These are phyloP conservation scores for Chionomys nivalis DNA, from an alignment of 2,113 vertebrate genomes.

Conservation along the genomic window DNA sequence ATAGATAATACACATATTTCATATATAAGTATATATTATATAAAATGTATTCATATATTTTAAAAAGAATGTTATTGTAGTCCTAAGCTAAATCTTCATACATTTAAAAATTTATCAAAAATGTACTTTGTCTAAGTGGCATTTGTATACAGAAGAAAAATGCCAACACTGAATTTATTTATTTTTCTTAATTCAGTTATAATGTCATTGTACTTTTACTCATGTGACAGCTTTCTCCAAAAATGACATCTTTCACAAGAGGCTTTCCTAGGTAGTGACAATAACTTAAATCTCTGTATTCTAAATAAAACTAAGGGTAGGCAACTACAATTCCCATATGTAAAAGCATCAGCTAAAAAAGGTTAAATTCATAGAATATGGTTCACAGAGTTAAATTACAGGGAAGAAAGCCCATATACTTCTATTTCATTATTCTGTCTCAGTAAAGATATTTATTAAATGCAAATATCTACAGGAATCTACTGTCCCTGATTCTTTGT, in stretches of 20 bases:
- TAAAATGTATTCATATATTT: neutral
- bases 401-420: neutral
- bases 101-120: conserved; percentile 24
- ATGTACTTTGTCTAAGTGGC: conserved; percentile 9
- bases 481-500: neutral
- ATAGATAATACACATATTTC: neutral
- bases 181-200: neutral
- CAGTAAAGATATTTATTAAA: conserved; percentile 5
- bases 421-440: neutral
- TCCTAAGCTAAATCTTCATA: conserved; percentile 46
- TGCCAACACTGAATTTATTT: neutral
- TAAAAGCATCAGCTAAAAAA: neutral
- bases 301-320: neutral
- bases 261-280: neutral
- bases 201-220: conserved; percentile 2
- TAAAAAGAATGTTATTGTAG: neutral
- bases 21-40: neutral
- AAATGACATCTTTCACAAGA: neutral
- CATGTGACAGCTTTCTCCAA: neutral
- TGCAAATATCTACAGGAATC: neutral
- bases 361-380: neutral
- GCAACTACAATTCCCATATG: neutral
- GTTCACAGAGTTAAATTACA: neutral
- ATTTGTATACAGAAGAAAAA: neutral
- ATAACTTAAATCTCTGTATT: neutral